These are phyloP conservation scores for Strix aluco DNA, from an alignment of 2,113 vertebrate species.

Conservation along the genomic window DNA sequence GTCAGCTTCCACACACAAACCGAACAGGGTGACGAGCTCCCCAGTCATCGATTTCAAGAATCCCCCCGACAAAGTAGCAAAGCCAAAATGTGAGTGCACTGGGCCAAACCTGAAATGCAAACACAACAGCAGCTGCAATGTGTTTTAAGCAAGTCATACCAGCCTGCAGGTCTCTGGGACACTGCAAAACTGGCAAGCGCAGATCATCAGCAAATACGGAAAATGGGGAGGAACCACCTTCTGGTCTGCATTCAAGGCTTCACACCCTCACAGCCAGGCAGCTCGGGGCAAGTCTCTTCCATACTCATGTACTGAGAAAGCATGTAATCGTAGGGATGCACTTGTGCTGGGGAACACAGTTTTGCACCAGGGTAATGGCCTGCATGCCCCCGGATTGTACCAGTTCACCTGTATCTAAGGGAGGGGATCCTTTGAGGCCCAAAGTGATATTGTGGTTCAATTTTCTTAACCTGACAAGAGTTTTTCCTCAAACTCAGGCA, in stretches of 20 bases:
- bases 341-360: neutral
- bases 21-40: neutral
- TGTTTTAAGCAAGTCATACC: neutral
- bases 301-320: rapidly evolving
- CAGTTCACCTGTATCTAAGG: neutral
- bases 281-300: neutral
- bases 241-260: neutral
- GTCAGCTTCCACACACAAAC: neutral
- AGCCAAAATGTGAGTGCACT: rapidly evolving
- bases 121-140: rapidly evolving
- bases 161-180: rapidly evolving
- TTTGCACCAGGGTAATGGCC: neutral
- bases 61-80: rapidly evolving
- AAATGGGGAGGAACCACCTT: neutral
- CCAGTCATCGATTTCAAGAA: neutral
- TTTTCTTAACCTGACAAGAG: neutral
- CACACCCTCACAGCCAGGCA: rapidly evolving
- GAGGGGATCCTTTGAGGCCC: neutral
- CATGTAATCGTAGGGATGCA: rapidly evolving
- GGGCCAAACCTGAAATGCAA: neutral
- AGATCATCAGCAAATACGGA: neutral
- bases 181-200: neutral
- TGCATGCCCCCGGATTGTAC: rapidly evolving
- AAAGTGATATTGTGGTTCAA: neutral
- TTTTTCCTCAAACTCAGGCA: neutral